Evolutionary conservation across 1,140 invertebrate genomes (phyloP), one percentile per base, ranked within the genome.

Genomic region (Zeugodacus cucurbitae): DNA sequence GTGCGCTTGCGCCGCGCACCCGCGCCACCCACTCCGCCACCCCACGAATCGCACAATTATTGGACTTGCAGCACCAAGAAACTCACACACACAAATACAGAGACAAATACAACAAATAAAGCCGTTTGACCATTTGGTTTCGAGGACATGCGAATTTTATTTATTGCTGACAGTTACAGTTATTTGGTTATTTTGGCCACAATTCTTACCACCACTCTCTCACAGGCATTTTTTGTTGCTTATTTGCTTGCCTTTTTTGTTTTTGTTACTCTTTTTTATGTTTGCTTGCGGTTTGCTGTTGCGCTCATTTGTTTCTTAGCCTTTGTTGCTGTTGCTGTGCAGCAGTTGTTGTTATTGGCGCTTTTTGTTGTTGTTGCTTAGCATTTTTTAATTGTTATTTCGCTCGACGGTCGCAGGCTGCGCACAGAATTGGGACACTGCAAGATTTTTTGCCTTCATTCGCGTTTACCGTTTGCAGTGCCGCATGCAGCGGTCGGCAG

Each of bases 111-210:
- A 22, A 1, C 17, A 10, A 44, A 74, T 26, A 41, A 37, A 37
- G 70, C 70, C 20, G n/a, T 82, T 48, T 82, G 74, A 48, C 74
- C 74, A 82, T 48, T 82, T 82, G 74, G 41, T 54, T 82, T 82
- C 74, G 74, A 82, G 74, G 74, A 82, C 74, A 54, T 82, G 74
- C 74, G 74, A 82, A 82, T 82, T 82, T 82, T 82, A 82, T 82
- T 82, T 82, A 82, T 82, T 44, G 26, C 74, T 82, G 74, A 82
- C 74, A 82, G 74, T 82, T 82, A 22, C 41, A 82, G 41, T 82
- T 82, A 82, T 82, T 82, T 48, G 44, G 74, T 82, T 54, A 48
- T 82, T 82, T 82, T 82, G 74, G 41, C 41, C 48, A 0, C 74
- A 29, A 54, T 82, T 44, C 34, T 82, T 82, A 48, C 74, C 74